Conservation (phyloP, 2,113 vertebrate species). For the Gracilinanus agilis region DNA sequence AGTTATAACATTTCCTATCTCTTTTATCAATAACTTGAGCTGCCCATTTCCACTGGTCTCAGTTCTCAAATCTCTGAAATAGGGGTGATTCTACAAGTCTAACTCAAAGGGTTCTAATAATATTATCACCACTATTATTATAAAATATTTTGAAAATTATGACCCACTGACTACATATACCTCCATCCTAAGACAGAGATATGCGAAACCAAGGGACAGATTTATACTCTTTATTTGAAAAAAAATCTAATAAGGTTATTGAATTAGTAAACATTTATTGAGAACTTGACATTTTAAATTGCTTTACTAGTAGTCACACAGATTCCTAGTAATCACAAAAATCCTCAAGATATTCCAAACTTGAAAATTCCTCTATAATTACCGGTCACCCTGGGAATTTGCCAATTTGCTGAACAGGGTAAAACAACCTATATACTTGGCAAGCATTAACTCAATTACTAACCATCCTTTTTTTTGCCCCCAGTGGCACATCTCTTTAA, state of each 20-base stretch:
- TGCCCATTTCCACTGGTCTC: not conserved
- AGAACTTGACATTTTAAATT: not conserved
- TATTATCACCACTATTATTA: not conserved
- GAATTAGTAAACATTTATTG: not conserved
- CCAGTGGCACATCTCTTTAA: not conserved
- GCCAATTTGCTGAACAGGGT: conserved; percentile 27
- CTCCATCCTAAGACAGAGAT: not conserved
- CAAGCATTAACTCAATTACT: conserved; percentile 47
- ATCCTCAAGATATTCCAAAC: not conserved
- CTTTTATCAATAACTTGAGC: not conserved
- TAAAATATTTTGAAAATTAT: conserved; percentile 4
- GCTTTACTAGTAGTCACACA: not conserved
- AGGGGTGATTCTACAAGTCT: not conserved
- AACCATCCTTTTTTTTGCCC: conserved; percentile 50
- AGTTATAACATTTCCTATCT: not conserved
- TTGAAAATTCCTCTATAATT: not conserved
- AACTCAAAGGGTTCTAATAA: not conserved
- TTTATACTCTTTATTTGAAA: not conserved
- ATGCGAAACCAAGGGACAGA: not conserved
- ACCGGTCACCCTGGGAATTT: not conserved
- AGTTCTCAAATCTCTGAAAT: not conserved
- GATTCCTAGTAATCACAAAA: conserved; percentile 8
- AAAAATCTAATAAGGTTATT: not conserved
- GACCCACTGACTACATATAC: too few relatives aligned
- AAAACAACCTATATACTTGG: conserved; percentile 47